Conservation (phyloP, 2,113 vertebrate species). For the Tretioscincus oriximinensis region DNA sequence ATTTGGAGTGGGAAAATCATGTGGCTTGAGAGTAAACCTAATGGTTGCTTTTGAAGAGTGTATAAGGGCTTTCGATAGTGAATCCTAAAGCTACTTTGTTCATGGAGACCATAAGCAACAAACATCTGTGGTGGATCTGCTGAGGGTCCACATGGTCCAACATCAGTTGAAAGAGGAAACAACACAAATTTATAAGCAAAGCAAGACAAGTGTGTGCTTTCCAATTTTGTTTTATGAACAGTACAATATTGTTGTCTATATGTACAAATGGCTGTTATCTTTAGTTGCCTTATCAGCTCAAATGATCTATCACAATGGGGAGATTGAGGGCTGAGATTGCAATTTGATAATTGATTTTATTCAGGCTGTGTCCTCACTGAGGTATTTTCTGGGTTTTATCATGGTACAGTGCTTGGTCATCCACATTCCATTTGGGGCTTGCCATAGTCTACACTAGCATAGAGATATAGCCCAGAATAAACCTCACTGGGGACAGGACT, state of each 20-base stretch:
- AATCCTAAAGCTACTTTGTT: background rate
- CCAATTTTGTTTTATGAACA: background rate
- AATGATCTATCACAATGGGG: background rate
- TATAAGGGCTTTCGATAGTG: background rate
- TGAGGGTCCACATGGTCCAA: background rate
- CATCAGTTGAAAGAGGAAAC: background rate
- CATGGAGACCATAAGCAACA: background rate
- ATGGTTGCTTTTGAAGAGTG: background rate
- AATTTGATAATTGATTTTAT: no score
- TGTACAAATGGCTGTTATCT: no score
- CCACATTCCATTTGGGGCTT: no score
- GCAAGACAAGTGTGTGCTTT: no score
- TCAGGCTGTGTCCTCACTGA: no score
- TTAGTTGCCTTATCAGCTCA: background rate
- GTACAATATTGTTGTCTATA: background rate
- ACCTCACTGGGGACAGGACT: no score
- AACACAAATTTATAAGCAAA: background rate
- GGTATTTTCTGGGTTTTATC: no score
- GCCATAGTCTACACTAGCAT: no score
- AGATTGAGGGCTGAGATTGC: background rate
- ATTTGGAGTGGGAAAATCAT: fast-evolving
- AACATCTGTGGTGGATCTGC: background rate
- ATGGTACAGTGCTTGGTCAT: no score
- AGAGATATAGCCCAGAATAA: no score
- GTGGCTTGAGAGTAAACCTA: fast-evolving